Conservation (phyloP, 2,888 invertebrate species). For the Allacma fusca region DNA sequence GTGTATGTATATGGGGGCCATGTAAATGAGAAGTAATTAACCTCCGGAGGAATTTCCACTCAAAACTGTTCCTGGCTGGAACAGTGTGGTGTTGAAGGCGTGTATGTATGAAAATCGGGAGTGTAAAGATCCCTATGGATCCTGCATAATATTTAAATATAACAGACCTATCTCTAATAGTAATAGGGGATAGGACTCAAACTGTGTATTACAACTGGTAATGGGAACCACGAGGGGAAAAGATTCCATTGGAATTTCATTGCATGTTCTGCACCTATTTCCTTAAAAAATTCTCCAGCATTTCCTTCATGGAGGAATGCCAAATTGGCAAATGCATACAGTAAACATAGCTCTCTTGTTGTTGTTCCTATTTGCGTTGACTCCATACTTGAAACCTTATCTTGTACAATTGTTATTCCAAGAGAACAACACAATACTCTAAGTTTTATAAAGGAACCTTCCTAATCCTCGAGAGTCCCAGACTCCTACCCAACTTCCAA, state of each 20-base stretch:
- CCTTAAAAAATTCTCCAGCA: slow-evolving; percentile 8
- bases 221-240: not conserved
- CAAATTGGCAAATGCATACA: slow-evolving; percentile 26
- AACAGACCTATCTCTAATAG: no score
- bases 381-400: not conserved
- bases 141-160: no score
- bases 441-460: not conserved
- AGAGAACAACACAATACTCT: not conserved
- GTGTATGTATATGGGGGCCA: not conserved
- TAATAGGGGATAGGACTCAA: no score
- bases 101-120: no score
- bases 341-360: not conserved
- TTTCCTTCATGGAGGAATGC: slow-evolving; percentile 27
- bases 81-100: no score
- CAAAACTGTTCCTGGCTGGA: not conserved
- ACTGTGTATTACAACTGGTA: no score
- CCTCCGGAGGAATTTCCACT: not conserved
- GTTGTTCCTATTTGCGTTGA: not conserved
- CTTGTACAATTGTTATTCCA: not conserved
- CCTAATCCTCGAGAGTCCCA: no score
- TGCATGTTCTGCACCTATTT: slow-evolving; percentile 18
- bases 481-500: no score
- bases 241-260: slow-evolving; percentile 10
- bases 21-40: slow-evolving; percentile 23
- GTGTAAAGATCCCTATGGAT: no score